These are phyloP conservation scores for Schrankia costaestrigalis DNA, from an alignment of 2,888 invertebrate species.

Conservation along the genomic window DNA sequence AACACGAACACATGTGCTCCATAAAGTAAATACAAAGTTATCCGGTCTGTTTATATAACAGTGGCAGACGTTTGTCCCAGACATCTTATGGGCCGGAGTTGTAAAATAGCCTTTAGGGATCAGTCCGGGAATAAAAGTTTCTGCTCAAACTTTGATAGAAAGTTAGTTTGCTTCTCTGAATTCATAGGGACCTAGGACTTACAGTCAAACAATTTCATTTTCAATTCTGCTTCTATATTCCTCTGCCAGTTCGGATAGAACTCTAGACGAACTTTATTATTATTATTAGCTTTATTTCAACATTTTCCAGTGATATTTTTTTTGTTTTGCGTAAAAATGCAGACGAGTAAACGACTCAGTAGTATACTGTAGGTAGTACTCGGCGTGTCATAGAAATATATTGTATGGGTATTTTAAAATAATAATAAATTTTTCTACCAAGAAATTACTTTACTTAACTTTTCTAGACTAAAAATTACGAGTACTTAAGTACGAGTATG, in stretches of 20 bases:
- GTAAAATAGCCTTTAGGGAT: slow-evolving; percentile 42
- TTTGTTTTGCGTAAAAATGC: too few species aligned
- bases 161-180: slow-evolving; percentile 27
- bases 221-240: slow-evolving; percentile 2
- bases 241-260: not conserved
- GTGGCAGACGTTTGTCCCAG: slow-evolving; percentile 19
- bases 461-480: too few species aligned
- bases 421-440: too few species aligned
- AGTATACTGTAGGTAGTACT: too few species aligned
- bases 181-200: slow-evolving; percentile 17
- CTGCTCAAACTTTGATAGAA: slow-evolving; percentile 34
- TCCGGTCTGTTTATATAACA: slow-evolving; percentile 13
- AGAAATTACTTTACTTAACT: too few species aligned
- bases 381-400: too few species aligned
- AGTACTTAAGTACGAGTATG: too few species aligned
- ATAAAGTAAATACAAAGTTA: too few species aligned
- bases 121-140: slow-evolving; percentile 37
- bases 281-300: too few species aligned
- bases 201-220: slow-evolving; percentile 18
- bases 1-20: not conserved
- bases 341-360: too few species aligned
- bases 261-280: not conserved
- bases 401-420: too few species aligned
- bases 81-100: slow-evolving; percentile 20
- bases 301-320: too few species aligned